These are phyloP conservation scores for Microctenopoma stevenorrisi DNA, from an alignment of 2,797 vertebrate species.

Conservation along the genomic window DNA sequence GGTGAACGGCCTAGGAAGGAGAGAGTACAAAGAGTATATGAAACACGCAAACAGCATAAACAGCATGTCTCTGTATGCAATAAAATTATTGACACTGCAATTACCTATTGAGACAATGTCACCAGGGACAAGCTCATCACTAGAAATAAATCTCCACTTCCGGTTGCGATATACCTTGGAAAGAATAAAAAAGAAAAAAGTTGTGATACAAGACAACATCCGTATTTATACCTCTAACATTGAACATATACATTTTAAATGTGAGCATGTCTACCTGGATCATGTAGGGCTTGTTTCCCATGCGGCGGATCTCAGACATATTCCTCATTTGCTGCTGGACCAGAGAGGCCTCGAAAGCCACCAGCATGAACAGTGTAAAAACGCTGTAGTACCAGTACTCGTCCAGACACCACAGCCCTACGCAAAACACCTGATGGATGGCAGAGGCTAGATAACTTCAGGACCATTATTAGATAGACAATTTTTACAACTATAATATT, in stretches of 20 bases:
- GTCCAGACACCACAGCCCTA: slow-evolving; percentile 96
- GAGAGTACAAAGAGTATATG: slow-evolving; percentile 19
- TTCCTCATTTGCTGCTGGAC: slow-evolving; percentile 98
- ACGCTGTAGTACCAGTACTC: slow-evolving; percentile 99
- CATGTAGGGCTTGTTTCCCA: slow-evolving; percentile 97
- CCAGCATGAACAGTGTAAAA: slow-evolving; percentile 98
- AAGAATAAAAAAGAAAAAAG: slow-evolving; percentile 17
- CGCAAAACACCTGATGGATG: slow-evolving; percentile 91
- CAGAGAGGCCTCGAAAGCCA: slow-evolving; percentile 95
- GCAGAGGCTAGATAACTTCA: not conserved
- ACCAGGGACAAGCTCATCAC: slow-evolving; percentile 93
- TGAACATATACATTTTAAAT: not conserved
- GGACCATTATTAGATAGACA: slow-evolving; percentile 37
- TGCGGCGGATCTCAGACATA: slow-evolving; percentile 95
- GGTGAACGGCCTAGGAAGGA: slow-evolving; percentile 89
- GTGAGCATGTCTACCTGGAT: slow-evolving; percentile 86
- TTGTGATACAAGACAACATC: not conserved
- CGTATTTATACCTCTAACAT: not conserved
- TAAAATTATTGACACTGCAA: slow-evolving; percentile 24
- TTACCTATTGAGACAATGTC: slow-evolving; percentile 95
- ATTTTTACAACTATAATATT: slow-evolving; percentile 2
- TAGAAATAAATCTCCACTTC: slow-evolving; percentile 96
- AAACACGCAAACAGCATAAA: not conserved
- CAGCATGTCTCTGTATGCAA: slow-evolving; percentile 1
- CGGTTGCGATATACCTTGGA: slow-evolving; percentile 94